Conservation (phyloP, 2,113 vertebrate genomes). For the Paraplagusia blochii region DNA sequence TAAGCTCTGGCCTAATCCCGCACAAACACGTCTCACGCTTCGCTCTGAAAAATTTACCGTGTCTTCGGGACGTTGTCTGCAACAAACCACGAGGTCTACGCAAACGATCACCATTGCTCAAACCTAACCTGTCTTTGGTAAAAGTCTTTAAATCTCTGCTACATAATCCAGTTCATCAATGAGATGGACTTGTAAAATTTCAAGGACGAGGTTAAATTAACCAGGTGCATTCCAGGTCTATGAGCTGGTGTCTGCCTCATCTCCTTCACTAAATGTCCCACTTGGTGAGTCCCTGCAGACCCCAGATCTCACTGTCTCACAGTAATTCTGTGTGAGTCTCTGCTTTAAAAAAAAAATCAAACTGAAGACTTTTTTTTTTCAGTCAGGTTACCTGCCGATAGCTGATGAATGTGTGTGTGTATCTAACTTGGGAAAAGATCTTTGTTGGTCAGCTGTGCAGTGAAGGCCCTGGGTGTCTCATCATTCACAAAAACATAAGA, state of each 20-base stretch:
- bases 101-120: constrained; percentile 40
- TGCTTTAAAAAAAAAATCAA: constrained; percentile 45
- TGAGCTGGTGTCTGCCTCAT: constrained; percentile 62
- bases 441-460: constrained; percentile 47
- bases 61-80: constrained; percentile 55
- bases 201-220: constrained; percentile 18
- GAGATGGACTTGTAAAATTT: constrained; percentile 11
- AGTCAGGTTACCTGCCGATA: constrained; percentile 3
- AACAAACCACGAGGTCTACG: constrained; percentile 42
- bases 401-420: constrained; percentile 24
- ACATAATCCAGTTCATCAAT: constrained; percentile 21
- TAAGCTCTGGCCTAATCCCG: constrained; percentile 60
- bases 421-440: constrained; percentile 14
- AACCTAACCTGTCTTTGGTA: constrained; percentile 38
- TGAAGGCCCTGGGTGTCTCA: constrained; percentile 72
- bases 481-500: constrained; percentile 62
- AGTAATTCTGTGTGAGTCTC: constrained; percentile 38
- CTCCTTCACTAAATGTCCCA: constrained; percentile 42
- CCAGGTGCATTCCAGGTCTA: constrained; percentile 66
- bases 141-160: neutral
- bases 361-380: constrained; percentile 13
- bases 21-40: constrained; percentile 59
- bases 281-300: constrained; percentile 59
- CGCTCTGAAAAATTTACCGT: constrained; percentile 62
- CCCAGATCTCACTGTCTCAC: constrained; percentile 33